Evolutionary conservation across 2,888 invertebrate genomes (phyloP).

Genomic region (Drosophila engyochracea): DNA sequence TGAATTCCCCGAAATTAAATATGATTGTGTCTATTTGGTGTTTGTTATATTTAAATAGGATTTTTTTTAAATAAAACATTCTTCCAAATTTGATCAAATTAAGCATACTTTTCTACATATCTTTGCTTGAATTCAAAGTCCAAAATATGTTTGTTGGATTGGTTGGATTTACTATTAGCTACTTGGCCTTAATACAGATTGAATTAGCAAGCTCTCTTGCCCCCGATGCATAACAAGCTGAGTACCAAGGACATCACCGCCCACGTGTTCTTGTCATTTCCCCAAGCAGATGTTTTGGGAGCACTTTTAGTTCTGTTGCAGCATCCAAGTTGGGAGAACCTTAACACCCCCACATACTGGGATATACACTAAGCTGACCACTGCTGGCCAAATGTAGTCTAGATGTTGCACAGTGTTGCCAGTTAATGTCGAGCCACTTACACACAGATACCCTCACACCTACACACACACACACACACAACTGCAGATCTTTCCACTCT

Average conservation of each 20-base stretch:
- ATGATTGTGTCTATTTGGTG: background rate
- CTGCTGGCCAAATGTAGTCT: slow-evolving; percentile 56
- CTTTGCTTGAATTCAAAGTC: background rate
- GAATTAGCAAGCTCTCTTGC: slow-evolving; percentile 18
- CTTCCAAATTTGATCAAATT: background rate
- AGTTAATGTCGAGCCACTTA: slow-evolving; percentile 55
- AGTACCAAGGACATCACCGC: slow-evolving; percentile 35
- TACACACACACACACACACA: slow-evolving; percentile 17
- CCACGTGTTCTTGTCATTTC: slow-evolving; percentile 34
- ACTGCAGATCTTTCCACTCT: slow-evolving; percentile 46
- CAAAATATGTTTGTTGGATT: background rate
- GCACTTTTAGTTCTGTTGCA: slow-evolving; percentile 39
- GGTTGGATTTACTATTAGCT: background rate
- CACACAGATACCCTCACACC: slow-evolving; percentile 17
- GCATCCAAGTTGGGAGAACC: slow-evolving; percentile 27
- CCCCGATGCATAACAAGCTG: slow-evolving; percentile 15
- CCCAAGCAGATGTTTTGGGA: slow-evolving; percentile 44
- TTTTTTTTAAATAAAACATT: background rate
- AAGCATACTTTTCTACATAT: background rate
- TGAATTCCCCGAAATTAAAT: background rate
- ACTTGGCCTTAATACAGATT: slow-evolving; percentile 6
- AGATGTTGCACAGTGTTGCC: slow-evolving; percentile 27
- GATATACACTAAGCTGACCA: slow-evolving; percentile 66
- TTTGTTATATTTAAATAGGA: background rate
- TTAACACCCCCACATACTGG: slow-evolving; percentile 31